Conservation (phyloP, 2,113 vertebrate genomes). For the Cheilinus undulatus region DNA sequence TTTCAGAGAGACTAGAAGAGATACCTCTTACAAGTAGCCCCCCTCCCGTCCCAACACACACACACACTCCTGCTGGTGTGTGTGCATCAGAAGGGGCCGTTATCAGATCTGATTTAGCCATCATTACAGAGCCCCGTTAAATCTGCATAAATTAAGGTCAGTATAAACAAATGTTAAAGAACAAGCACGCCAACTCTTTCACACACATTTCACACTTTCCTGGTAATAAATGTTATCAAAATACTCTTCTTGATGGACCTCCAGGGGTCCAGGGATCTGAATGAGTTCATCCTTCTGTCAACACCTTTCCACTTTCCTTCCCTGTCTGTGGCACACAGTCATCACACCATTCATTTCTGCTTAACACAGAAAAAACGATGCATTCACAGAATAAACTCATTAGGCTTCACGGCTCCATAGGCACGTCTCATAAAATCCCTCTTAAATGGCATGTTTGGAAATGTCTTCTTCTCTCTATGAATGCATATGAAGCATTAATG, state of each 20-base stretch:
- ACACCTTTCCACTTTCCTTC: neutral
- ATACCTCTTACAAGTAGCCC: too few relatives aligned
- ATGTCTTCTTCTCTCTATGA: neutral
- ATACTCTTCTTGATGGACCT: neutral
- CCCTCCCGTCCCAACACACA: too few relatives aligned
- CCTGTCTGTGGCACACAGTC: neutral
- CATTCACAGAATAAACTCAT: neutral
- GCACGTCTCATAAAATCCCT: too few relatives aligned
- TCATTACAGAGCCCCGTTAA: neutral
- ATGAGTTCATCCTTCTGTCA: neutral
- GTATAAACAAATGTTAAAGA: too few relatives aligned
- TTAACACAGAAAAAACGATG: neutral
- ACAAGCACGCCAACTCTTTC: too few relatives aligned
- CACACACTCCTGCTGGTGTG: neutral
- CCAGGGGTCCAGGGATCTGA: neutral
- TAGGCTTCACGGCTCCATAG: neutral
- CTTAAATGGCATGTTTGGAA: too few relatives aligned
- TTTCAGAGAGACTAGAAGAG: slow-evolving; percentile 4
- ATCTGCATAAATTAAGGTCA: neutral
- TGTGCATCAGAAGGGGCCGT: too few relatives aligned
- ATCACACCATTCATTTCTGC: neutral
- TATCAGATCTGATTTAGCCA: slow-evolving; percentile 7
- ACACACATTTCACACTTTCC: neutral
- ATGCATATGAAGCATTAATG: neutral
- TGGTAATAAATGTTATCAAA: too few relatives aligned